Conservation (phyloP, 2,113 vertebrate species). For the Gambusia holbrooki region DNA sequence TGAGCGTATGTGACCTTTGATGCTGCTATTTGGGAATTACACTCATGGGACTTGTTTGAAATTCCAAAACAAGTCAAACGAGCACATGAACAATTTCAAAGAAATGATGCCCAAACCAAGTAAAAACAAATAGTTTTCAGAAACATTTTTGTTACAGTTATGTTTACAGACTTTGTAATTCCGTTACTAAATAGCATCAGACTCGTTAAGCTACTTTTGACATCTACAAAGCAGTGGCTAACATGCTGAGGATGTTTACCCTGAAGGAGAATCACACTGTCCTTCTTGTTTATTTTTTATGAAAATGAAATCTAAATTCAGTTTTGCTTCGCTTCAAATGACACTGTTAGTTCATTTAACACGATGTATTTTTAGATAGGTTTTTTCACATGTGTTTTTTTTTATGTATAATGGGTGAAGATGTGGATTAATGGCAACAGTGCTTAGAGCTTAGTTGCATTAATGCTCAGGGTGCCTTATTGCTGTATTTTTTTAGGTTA, state of each 20-base stretch:
- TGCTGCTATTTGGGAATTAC: constrained; percentile 45
- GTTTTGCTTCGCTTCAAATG: background rate
- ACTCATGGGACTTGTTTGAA: constrained; percentile 34
- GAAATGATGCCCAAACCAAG: constrained; percentile 22
- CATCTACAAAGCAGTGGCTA: background rate
- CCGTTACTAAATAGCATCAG: constrained; percentile 3
- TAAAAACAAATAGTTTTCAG: constrained; percentile 37
- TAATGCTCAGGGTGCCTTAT: constrained; percentile 41
- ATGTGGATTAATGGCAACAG: constrained; percentile 26
- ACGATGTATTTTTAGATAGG: background rate
- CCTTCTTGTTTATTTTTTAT: background rate
- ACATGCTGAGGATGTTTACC: background rate
- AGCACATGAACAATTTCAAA: constrained; percentile 28
- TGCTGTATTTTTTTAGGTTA: constrained; percentile 20
- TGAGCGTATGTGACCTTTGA: constrained; percentile 53
- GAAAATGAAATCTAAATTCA: background rate
- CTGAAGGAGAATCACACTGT: background rate
- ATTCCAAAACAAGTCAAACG: constrained; percentile 33
- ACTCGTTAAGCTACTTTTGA: background rate
- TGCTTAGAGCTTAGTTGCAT: constrained; percentile 38
- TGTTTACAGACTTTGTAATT: background rate
- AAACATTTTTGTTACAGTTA: constrained; percentile 19
- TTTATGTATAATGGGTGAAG: background rate
- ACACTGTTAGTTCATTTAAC: background rate
- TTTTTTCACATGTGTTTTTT: constrained; percentile 9